These are phyloP conservation scores for Listronotus oregonensis DNA, from an alignment of 1,140 invertebrate genomes.

Conservation along the genomic window DNA sequence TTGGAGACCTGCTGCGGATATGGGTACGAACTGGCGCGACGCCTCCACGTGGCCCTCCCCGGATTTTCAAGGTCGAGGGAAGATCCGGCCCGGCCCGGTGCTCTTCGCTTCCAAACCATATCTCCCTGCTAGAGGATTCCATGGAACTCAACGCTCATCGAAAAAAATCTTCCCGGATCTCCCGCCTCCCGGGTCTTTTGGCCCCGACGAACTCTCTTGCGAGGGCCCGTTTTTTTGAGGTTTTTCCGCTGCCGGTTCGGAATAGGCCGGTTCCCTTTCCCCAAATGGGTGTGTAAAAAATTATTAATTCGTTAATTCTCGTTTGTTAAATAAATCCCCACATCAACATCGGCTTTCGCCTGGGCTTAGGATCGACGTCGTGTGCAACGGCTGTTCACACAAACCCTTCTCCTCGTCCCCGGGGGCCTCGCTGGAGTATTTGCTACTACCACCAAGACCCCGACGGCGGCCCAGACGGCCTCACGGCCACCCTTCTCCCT, in stretches of 20 bases:
- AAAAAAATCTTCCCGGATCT: slow-evolving; percentile 75
- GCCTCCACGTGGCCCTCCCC: too few species aligned
- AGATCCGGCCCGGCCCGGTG: too few species aligned
- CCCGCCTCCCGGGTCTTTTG: slow-evolving; percentile 72
- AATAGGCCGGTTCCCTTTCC: slow-evolving; percentile 76
- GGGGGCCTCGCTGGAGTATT: slow-evolving; percentile 78
- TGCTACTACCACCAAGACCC: slow-evolving; percentile 88
- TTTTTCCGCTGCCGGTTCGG: slow-evolving; percentile 74
- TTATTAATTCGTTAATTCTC: slow-evolving; percentile 5
- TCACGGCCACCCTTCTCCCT: slow-evolving; percentile 77
- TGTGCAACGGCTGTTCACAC: slow-evolving; percentile 88
- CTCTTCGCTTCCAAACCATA: too few species aligned
- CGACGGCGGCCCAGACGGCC: slow-evolving; percentile 75
- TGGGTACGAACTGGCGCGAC: too few species aligned
- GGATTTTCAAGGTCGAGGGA: too few species aligned
- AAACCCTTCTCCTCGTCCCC: slow-evolving; percentile 90
- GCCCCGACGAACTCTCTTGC: slow-evolving; percentile 62
- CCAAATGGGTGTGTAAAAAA: slow-evolving; percentile 53
- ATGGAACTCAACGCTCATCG: too few species aligned
- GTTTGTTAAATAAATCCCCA: slow-evolving; percentile 38
- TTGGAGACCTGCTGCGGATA: too few species aligned
- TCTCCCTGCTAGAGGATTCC: too few species aligned
- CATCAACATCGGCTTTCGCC: slow-evolving; percentile 65
- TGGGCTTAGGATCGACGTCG: slow-evolving; percentile 85
- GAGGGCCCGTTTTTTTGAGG: slow-evolving; percentile 68